These are phyloP conservation scores for Cyrtonyx montezumae DNA, from an alignment of 2,113 vertebrate genomes.

Conservation along the genomic window DNA sequence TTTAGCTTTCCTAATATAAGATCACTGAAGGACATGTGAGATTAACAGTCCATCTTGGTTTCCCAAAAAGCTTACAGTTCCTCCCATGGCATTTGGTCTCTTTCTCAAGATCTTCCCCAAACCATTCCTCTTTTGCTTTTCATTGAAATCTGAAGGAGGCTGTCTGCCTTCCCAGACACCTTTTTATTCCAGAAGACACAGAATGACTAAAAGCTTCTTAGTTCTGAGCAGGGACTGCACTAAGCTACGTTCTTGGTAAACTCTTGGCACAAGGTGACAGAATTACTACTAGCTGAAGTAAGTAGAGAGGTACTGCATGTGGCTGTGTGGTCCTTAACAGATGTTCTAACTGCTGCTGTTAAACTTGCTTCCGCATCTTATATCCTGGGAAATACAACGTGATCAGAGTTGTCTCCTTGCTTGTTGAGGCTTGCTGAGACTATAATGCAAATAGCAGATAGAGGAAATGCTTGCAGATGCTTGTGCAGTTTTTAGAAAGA, in stretches of 20 bases:
- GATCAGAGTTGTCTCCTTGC: neutral
- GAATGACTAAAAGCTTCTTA: neutral
- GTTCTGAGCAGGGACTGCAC: neutral
- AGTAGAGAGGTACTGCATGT: neutral
- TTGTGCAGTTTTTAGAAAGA: neutral
- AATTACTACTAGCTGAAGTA: neutral
- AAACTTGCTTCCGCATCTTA: neutral
- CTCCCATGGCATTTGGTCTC: neutral
- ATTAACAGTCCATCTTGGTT: neutral
- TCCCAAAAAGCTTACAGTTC: neutral
- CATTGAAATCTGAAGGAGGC: neutral
- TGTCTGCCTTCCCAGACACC: neutral
- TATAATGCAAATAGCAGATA: neutral
- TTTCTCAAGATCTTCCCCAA: neutral
- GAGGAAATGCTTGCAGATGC: neutral
- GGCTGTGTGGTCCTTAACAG: neutral
- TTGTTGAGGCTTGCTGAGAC: neutral
- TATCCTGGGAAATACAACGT: neutral
- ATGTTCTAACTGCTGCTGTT: neutral
- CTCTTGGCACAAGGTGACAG: neutral
- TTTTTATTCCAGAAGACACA: neutral
- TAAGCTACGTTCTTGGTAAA: neutral
- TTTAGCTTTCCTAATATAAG: constrained; percentile 6
- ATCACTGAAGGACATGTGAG: too few relatives aligned
- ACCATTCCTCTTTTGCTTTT: neutral